Percentiles rank a stretch among this genome's conserved stretches.
Evolutionary conservation across 2,113 vertebrate species (phyloP).

Genomic region (Catharus minimus): DNA sequence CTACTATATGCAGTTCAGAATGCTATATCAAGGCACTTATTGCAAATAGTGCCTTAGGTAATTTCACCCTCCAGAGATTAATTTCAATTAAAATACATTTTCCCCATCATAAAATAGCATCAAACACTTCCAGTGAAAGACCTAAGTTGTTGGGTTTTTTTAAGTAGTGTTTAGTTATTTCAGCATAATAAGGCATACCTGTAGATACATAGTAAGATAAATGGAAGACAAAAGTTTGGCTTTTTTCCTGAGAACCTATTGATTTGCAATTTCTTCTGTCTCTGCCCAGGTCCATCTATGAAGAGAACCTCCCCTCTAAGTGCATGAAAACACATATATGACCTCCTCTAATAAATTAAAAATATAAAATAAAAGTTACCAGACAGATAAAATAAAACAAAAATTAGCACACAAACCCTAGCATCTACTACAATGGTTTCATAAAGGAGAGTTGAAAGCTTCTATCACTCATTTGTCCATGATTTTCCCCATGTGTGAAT

Average conservation of each 20-base stretch:
- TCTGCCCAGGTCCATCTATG: background rate
- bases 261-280: background rate
- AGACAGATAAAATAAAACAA: background rate
- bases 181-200: background rate
- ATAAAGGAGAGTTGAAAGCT: background rate
- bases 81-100: background rate
- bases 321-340: background rate
- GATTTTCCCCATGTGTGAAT: background rate
- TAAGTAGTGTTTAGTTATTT: background rate
- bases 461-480: background rate
- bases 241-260: background rate
- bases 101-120: background rate
- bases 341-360: background rate
- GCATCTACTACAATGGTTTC: background rate
- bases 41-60: background rate
- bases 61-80: background rate
- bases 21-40: background rate
- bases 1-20: background rate
- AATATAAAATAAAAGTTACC: background rate
- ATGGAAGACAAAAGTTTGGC: background rate
- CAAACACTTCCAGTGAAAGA: background rate
- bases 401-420: background rate
- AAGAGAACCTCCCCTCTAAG: background rate
- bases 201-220: background rate
- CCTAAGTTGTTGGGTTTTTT: accelerated